phyloP scores from a whole-genome alignment of 2,113 vertebrate species.

The Lepus europaeus region DNA sequence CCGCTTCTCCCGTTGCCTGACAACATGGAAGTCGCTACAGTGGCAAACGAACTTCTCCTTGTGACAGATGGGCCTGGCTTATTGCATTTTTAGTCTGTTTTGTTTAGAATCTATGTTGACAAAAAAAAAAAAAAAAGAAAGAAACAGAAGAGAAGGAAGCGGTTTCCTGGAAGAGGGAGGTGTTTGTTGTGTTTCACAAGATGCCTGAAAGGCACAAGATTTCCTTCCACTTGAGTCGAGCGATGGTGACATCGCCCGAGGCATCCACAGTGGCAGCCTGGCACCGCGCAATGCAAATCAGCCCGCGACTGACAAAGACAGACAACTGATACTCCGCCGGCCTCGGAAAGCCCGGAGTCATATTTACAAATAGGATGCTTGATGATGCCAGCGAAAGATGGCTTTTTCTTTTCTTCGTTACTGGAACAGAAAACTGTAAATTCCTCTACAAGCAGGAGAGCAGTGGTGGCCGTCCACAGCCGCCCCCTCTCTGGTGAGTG shows the following conservation, averaged over 20 bases:
- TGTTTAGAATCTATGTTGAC: constrained; percentile 87
- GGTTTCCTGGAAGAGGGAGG: constrained; percentile 78
- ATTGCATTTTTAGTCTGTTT: constrained; percentile 81
- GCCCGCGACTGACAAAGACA: constrained; percentile 73
- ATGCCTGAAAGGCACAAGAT: constrained; percentile 69
- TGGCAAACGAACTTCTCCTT: constrained; percentile 56
- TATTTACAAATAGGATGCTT: constrained; percentile 71
- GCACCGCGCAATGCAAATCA: constrained; percentile 72
- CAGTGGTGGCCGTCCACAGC: too few relatives aligned
- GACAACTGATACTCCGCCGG: constrained; percentile 58
- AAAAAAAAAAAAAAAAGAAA: constrained; percentile 69
- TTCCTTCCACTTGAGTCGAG: constrained; percentile 66
- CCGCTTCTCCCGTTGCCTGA: constrained; percentile 73
- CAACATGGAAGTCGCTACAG: neutral
- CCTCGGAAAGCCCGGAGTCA: constrained; percentile 54
- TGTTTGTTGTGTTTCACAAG: constrained; percentile 82
- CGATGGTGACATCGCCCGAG: constrained; percentile 82
- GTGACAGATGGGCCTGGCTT: constrained; percentile 85
- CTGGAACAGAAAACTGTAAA: neutral
- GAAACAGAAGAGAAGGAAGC: constrained; percentile 36
- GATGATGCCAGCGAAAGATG: constrained; percentile 59
- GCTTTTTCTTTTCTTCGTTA: neutral
- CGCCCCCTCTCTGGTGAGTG: accelerated
- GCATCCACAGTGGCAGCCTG: constrained; percentile 75
- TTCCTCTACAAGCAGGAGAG: neutral